A percentile compares a stretch with the other conserved stretches of the same genome.
Evolutionary conservation across 2,888 invertebrate species (phyloP).

Genomic region (Trichopoda pennipes): DNA sequence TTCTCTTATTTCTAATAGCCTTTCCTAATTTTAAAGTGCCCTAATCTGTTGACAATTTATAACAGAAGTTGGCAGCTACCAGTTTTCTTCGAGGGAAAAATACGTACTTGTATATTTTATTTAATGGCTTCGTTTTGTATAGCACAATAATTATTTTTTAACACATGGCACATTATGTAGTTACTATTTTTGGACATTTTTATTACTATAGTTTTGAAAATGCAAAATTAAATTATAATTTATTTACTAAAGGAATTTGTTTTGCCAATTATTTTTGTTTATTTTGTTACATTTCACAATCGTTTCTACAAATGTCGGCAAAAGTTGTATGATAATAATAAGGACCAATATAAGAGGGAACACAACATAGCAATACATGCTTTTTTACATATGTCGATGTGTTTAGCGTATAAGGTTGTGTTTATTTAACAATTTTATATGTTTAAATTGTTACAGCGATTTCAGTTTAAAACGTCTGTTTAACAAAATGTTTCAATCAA

Average conservation of each 20-base stretch:
- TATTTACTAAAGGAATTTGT: constrained; percentile 19
- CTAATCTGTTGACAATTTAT: too few relatives aligned
- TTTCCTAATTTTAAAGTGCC: too few relatives aligned
- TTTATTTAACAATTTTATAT: too few relatives aligned
- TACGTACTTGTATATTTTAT: neutral
- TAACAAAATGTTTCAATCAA: too few relatives aligned
- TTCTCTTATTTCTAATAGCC: too few relatives aligned
- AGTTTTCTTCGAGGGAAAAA: too few relatives aligned
- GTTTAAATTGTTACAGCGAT: too few relatives aligned
- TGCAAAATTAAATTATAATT: neutral
- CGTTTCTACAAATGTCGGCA: constrained; percentile 14
- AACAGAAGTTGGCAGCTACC: too few relatives aligned
- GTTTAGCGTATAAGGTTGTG: neutral
- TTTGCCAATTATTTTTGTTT: constrained; percentile 35
- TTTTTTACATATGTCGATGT: neutral
- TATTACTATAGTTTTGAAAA: neutral
- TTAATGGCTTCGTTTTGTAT: neutral
- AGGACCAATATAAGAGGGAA: constrained; percentile 24
- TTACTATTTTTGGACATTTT: neutral
- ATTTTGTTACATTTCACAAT: constrained; percentile 32
- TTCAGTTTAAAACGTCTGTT: too few relatives aligned
- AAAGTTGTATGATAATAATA: neutral
- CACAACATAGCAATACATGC: neutral
- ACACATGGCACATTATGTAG: neutral
- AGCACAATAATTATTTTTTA: neutral